Evolutionary conservation across 2,113 vertebrate genomes (phyloP).

Genomic region (Callionymus lyra): DNA sequence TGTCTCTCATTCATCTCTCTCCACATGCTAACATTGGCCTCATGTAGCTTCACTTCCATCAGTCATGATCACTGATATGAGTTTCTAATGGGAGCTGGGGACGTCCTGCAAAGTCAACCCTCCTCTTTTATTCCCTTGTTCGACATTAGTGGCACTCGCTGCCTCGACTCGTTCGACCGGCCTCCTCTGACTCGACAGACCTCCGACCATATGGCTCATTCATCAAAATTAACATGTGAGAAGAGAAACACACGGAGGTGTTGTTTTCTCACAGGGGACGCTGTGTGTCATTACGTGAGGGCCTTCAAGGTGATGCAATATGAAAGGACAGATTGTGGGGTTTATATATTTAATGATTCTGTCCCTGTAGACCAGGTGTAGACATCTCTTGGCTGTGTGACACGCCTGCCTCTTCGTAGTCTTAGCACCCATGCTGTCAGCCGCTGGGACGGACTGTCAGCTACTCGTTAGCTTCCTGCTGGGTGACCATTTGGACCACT

Average conservation of each 20-base stretch:
- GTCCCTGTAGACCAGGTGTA: no score
- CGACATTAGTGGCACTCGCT: slow-evolving; percentile 10
- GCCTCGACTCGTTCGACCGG: slow-evolving; percentile 12
- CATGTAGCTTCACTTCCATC: slow-evolving; percentile 28
- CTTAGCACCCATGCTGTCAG: slow-evolving; percentile 18
- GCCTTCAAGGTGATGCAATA: background rate
- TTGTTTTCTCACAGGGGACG: background rate
- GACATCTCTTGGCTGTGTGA: background rate
- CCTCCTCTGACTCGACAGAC: slow-evolving; percentile 3
- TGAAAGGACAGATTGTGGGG: background rate
- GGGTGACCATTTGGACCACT: slow-evolving; percentile 19
- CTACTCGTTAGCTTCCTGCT: slow-evolving; percentile 24
- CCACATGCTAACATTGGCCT: slow-evolving; percentile 1
- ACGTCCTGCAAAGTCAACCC: slow-evolving; percentile 23
- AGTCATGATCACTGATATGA: slow-evolving; percentile 58
- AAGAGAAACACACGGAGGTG: slow-evolving; percentile 9
- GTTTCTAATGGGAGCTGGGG: slow-evolving; percentile 32
- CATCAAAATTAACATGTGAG: slow-evolving; percentile 13
- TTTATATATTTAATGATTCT: no score
- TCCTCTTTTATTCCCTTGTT: slow-evolving; percentile 28
- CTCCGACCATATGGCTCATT: slow-evolving; percentile 24
- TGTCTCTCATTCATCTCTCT: no score
- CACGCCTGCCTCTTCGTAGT: slow-evolving; percentile 7
- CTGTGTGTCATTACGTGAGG: background rate
- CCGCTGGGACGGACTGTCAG: slow-evolving; percentile 30